Conservation (phyloP, 2,888 invertebrate genomes). For the Philereme transversata region DNA sequence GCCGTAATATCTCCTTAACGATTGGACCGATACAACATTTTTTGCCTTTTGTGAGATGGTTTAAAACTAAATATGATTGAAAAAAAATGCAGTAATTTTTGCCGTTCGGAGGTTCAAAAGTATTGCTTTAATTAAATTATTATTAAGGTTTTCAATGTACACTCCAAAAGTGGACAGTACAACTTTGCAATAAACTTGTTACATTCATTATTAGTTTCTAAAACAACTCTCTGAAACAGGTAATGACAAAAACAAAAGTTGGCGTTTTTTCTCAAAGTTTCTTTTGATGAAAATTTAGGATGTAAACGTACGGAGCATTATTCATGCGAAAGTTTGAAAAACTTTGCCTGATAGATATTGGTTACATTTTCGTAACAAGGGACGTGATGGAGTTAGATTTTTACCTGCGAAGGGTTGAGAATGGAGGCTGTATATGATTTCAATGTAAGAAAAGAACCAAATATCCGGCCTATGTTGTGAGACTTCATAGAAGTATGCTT, state of each 20-base stretch:
- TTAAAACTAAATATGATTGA: no score
- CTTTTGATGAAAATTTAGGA: constrained; percentile 27
- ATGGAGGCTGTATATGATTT: no score
- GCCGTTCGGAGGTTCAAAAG: no score
- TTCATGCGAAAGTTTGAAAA: constrained; percentile 21
- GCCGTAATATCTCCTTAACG: no score
- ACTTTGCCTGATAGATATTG: constrained; percentile 7
- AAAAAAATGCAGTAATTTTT: no score
- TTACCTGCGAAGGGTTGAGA: background rate
- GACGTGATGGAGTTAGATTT: constrained; percentile 1
- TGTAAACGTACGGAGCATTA: constrained; percentile 22
- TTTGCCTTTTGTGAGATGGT: no score
- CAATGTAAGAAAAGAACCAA: no score
- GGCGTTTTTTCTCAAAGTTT: constrained; percentile 21
- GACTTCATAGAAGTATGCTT: no score
- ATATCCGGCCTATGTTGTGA: no score
- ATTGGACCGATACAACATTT: no score
- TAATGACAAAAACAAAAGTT: constrained; percentile 27
- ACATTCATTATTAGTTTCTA: constrained; percentile 26
- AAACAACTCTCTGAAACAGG: constrained; percentile 19
- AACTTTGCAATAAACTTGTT: constrained; percentile 11
- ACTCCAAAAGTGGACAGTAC: background rate
- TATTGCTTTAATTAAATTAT: no score
- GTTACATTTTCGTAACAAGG: constrained; percentile 4
- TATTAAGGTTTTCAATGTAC: background rate